A percentile compares a stretch with the other conserved stretches of the same genome.
Conservation (phyloP, 1,140 invertebrate species). For the Pogonomyrmex californicus region DNA sequence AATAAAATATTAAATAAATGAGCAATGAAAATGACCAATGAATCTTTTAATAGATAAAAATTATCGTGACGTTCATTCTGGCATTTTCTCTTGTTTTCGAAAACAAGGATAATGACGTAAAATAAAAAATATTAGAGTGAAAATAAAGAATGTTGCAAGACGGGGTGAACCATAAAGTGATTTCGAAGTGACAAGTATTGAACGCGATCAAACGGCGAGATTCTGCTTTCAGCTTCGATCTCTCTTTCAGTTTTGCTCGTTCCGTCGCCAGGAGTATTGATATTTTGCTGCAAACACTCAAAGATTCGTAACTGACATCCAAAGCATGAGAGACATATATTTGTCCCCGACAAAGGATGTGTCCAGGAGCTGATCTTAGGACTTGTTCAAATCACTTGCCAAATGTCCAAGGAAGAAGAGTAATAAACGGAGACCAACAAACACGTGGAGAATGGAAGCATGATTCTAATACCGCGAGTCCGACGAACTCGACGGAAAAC, state of each 20-base stretch:
- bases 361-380: constrained; percentile 35
- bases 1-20: background rate
- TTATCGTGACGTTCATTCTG: background rate
- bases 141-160: constrained; percentile 29
- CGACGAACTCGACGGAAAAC: constrained; percentile 54
- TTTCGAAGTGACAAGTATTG: constrained; percentile 44
- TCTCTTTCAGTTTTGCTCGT: constrained; percentile 7
- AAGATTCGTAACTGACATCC: constrained; percentile 26
- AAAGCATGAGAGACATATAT: constrained; percentile 14
- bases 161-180: constrained; percentile 18
- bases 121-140: constrained; percentile 24
- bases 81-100: constrained; percentile 47
- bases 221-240: constrained; percentile 43
- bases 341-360: constrained; percentile 15
- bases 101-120: background rate
- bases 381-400: background rate
- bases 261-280: constrained; percentile 24
- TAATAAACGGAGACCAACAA: constrained; percentile 9
- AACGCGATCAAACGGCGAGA: constrained; percentile 36
- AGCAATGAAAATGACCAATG: background rate
- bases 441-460: constrained; percentile 48
- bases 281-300: constrained; percentile 29
- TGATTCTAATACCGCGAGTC: constrained; percentile 41
- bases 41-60: background rate
- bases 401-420: background rate